phyloP scores from a whole-genome alignment of 2,113 vertebrate genomes.

The Sarotherodon lohbergeri region DNA sequence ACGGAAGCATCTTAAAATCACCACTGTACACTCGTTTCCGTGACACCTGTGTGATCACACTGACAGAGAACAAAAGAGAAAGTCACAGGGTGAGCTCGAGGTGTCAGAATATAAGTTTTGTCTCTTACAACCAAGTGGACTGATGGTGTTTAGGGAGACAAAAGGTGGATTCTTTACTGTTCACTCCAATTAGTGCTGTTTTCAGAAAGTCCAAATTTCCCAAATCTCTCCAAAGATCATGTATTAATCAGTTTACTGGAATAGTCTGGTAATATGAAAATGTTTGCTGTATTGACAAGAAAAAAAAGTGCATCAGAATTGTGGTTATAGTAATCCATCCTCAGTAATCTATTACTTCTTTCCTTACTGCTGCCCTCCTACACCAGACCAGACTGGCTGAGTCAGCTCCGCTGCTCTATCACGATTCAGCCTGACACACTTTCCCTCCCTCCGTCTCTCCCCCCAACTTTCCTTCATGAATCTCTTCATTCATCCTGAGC shows the following conservation, averaged over 20 bases:
- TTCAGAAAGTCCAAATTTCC: not conserved
- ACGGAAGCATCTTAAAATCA: not conserved
- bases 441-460: not conserved
- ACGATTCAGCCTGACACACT: constrained; percentile 50
- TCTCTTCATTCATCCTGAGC: constrained; percentile 20
- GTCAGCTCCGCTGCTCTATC: constrained; percentile 60
- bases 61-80: not conserved
- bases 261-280: not conserved
- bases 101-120: not conserved
- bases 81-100: not conserved
- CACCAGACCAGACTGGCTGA: constrained; percentile 54
- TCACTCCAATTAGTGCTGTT: fast-evolving
- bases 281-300: not conserved
- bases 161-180: not conserved
- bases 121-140: not conserved
- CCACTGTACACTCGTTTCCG: not conserved
- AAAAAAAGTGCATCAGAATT: not conserved
- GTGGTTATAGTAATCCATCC: not conserved
- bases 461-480: not conserved
- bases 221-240: not conserved
- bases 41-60: not conserved
- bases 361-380: constrained; percentile 41
- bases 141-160: not conserved
- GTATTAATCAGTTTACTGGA: not conserved
- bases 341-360: constrained; percentile 18